Conservation (phyloP, 2,888 invertebrate genomes). For the Pardosa pseudoannulata region DNA sequence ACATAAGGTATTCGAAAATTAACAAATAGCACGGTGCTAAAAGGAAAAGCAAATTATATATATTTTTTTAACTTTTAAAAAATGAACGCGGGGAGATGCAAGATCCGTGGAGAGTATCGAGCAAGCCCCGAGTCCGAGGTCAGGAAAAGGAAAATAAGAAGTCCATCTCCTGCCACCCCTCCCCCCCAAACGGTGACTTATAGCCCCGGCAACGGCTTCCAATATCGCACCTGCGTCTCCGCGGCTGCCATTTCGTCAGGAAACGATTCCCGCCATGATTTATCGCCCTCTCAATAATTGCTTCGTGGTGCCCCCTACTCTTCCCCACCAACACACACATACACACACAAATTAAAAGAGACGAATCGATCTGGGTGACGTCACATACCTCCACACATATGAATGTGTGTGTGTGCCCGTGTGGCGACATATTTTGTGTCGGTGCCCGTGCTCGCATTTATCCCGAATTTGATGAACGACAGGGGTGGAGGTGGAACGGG, state of each 20-base stretch:
- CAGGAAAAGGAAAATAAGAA: background rate
- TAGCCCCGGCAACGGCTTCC: conserved; percentile 61
- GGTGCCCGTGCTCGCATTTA: background rate
- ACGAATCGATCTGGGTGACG: background rate
- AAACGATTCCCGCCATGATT: conserved; percentile 6
- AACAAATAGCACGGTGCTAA: no score
- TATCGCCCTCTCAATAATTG: conserved; percentile 2
- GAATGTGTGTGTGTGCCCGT: background rate
- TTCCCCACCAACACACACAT: background rate
- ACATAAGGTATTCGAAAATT: no score
- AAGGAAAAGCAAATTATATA: no score
- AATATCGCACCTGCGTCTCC: conserved; percentile 68
- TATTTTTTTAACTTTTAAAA: no score
- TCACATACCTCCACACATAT: background rate
- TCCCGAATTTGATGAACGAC: background rate
- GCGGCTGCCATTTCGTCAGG: conserved; percentile 4
- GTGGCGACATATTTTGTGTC: conserved; percentile 5
- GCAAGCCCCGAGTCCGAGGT: background rate
- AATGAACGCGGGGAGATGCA: no score
- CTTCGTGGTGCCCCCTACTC: background rate
- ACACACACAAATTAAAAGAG: conserved; percentile 7
- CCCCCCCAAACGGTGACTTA: conserved; percentile 38
- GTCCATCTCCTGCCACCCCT: background rate
- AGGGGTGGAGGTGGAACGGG: no score
- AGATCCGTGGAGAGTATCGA: background rate